These are phyloP conservation scores for Geophilus truncorum DNA, from an alignment of 2,888 invertebrate species.

Conservation along the genomic window DNA sequence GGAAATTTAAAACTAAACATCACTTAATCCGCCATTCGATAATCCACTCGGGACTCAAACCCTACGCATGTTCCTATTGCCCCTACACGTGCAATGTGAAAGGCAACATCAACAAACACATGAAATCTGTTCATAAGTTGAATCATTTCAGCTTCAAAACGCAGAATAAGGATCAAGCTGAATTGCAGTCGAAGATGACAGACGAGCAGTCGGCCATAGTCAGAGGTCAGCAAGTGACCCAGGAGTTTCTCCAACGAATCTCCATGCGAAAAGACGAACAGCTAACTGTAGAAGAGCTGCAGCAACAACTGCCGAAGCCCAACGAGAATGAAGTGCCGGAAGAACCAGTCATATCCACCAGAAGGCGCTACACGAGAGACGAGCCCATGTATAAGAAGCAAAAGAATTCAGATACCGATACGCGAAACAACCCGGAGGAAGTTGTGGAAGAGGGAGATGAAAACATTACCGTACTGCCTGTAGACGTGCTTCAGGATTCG, in stretches of 20 bases:
- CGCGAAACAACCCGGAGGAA: too few relatives aligned
- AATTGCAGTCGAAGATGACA: not conserved
- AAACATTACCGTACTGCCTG: too few relatives aligned
- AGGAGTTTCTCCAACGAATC: constrained; percentile 34
- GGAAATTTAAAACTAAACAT: constrained; percentile 41
- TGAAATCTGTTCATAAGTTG: constrained; percentile 41
- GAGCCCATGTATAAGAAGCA: too few relatives aligned
- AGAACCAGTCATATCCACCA: not conserved
- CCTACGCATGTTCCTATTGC: constrained; percentile 42
- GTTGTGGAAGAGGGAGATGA: too few relatives aligned
- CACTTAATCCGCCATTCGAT: constrained; percentile 40
- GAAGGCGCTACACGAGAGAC: not conserved
- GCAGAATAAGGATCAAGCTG: not conserved
- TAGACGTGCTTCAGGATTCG: too few relatives aligned
- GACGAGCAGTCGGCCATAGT: constrained; percentile 21
- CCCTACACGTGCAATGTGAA: constrained; percentile 42
- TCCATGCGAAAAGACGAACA: constrained; percentile 36
- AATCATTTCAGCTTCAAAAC: constrained; percentile 40
- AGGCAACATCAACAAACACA: constrained; percentile 43
- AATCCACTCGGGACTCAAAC: constrained; percentile 38
- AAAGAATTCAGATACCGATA: too few relatives aligned
- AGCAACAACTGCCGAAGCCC: not conserved
- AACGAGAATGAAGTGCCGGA: not conserved
- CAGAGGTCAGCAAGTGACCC: constrained; percentile 34
- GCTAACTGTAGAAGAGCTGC: constrained; percentile 34